Base-by-base conservation (phyloP, 2,888 invertebrate species). In the Ophioninae sp. region DNA sequence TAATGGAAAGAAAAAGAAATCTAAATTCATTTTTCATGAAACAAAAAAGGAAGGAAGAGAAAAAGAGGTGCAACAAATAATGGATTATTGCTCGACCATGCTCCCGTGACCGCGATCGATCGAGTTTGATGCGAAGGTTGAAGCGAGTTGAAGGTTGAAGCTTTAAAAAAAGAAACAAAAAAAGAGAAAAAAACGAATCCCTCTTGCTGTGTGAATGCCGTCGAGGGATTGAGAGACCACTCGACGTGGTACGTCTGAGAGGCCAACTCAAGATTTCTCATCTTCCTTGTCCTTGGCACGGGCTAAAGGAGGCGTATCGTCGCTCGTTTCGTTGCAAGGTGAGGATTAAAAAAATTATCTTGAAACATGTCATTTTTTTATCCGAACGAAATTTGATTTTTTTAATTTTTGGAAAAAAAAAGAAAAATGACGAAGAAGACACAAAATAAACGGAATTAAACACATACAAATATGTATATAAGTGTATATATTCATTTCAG, bases 191-290 rank as follows among this genome's bases (percentile, higher is more conserved):
- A 51, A 17, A 51, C 51, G 6, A 20, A 56, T 6, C 58, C 41
- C 37, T 39, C 51, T 41, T 39, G 22, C 41, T 23, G 39, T 75
- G 20, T 56, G 30, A 13, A 41, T n/a, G 22, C 44, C 44, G 39
- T 67, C 23, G 58, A 59, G 78, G 71, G 71, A 68, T 77, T 63
- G 77, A 68, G 77, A 68, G 61, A 77, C 67, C 59, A 69, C 77
- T 68, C 78, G 69, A 59, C 23, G 67, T n/a, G 44, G 22, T 67
- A 20, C 23, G 41, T 37, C 64, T 22, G 76, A 75, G 75, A 56
- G 51, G 77, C 63, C 71, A 64, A 41, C 67, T 76, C 22, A 63
- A 79, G 71, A 79, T 78, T 78, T 78, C 56, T 71, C 64, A 71
- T 71, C 71, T 78, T 59, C 20, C 30, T 72, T 41, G 71, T 72